A percentile compares a stretch with the other conserved stretches of the same genome.
Conservation (phyloP, 2,888 invertebrate genomes). For the Neoitamus cyanurus region DNA sequence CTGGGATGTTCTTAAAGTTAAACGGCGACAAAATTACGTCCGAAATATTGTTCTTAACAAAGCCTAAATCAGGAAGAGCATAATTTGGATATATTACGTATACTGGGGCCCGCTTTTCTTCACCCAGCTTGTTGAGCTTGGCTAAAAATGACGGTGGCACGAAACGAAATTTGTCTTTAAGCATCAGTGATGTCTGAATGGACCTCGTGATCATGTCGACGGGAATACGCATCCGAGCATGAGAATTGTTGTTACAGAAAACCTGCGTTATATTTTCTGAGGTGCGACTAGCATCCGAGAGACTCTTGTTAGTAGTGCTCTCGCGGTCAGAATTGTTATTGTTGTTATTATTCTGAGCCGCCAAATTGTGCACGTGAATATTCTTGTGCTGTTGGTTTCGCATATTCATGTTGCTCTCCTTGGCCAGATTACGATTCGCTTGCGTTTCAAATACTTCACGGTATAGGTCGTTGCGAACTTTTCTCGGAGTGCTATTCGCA, state of each 20-base stretch:
- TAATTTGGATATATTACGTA: conserved; percentile 93
- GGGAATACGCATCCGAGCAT: conserved; percentile 67
- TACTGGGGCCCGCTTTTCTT: conserved; percentile 77
- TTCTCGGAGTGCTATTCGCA: conserved; percentile 49
- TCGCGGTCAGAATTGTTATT: conserved; percentile 67
- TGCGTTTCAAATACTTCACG: conserved; percentile 55
- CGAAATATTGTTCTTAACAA: conserved; percentile 71
- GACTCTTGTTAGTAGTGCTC: conserved; percentile 55
- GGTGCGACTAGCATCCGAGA: conserved; percentile 62
- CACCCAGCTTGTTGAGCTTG: conserved; percentile 73
- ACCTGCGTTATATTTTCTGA: conserved; percentile 62
- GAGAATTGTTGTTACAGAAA: conserved; percentile 48
- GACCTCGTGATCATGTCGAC: conserved; percentile 75
- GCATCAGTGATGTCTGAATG: conserved; percentile 76
- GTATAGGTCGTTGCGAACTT: conserved; percentile 55
- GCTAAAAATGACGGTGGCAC: conserved; percentile 78
- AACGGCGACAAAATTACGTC: conserved; percentile 77
- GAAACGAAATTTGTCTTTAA: conserved; percentile 70
- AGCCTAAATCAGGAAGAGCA: conserved; percentile 88
- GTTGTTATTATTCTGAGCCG: conserved; percentile 59
- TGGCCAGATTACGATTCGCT: conserved; percentile 44
- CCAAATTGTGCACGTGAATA: conserved; percentile 63
- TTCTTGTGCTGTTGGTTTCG: conserved; percentile 64
- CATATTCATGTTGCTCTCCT: conserved; percentile 54
- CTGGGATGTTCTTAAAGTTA: conserved; percentile 71